Evolutionary conservation across 2,888 invertebrate species (phyloP).

Genomic region (Agriopis leucophaearia): DNA sequence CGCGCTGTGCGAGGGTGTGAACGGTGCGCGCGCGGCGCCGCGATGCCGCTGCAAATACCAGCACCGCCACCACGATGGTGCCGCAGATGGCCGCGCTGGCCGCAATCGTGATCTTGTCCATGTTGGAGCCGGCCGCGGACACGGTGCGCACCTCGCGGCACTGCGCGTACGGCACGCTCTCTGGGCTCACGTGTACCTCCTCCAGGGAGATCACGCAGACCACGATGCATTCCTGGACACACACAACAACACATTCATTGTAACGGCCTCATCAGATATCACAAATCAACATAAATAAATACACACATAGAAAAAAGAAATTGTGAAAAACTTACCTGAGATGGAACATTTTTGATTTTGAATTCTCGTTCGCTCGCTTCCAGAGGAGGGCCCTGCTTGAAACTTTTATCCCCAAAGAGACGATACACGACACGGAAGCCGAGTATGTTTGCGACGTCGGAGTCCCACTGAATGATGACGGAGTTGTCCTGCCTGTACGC

Average conservation of each 20-base stretch:
- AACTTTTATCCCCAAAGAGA: slow-evolving; percentile 95
- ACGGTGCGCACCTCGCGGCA: slow-evolving; percentile 96
- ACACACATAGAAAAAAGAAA: slow-evolving; percentile 4
- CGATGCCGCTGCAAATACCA: slow-evolving; percentile 95
- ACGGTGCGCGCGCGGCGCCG: slow-evolving; percentile 92
- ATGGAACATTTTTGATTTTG: slow-evolving; percentile 96
- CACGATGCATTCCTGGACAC: slow-evolving; percentile 93
- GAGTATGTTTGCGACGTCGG: slow-evolving; percentile 94
- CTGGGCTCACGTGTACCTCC: slow-evolving; percentile 95
- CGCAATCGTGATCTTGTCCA: slow-evolving; percentile 98
- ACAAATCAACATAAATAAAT: not conserved
- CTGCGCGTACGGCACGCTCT: slow-evolving; percentile 93
- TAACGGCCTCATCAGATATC: not conserved
- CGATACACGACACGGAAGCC: slow-evolving; percentile 96
- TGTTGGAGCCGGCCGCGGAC: slow-evolving; percentile 93
- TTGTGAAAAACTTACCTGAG: slow-evolving; percentile 86
- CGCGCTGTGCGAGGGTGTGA: slow-evolving; percentile 89
- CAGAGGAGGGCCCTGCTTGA: slow-evolving; percentile 95
- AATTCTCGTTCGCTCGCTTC: slow-evolving; percentile 96
- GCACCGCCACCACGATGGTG: slow-evolving; percentile 95
- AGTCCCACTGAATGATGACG: slow-evolving; percentile 96
- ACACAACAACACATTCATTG: not conserved
- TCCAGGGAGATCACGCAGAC: slow-evolving; percentile 97
- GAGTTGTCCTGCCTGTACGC: slow-evolving; percentile 94
- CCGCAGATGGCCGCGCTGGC: slow-evolving; percentile 97